Base-by-base conservation (phyloP, 2,797 vertebrate species). In the Bradypodion pumilum region DNA sequence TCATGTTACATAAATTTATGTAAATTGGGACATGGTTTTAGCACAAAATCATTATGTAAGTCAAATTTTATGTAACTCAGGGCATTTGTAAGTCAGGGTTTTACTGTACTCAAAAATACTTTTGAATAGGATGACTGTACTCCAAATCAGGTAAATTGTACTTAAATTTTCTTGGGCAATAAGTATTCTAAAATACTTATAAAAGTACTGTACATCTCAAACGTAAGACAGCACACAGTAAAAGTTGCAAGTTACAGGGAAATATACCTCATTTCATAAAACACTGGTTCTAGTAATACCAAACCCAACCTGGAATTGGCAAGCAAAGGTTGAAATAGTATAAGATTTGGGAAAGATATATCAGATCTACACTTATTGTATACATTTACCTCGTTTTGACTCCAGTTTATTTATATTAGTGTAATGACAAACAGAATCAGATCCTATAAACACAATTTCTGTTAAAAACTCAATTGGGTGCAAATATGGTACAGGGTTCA, bases 41-140 rank as follows among this genome's bases (percentile, higher is more conserved):
- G n/a, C n/a, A n/a, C n/a, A n/a, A n/a, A n/a, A n/a, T n/a, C n/a
- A n/a, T n/a, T n/a, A n/a, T n/a, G n/a, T n/a, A n/a, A n/a, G n/a
- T n/a, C n/a, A n/a, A n/a, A n/a, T n/a, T n/a, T n/a, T n/a, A n/a
- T n/a, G n/a, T n/a, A n/a, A n/a, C n/a, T n/a, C n/a, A n/a, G n/a
- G n/a, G n/a, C n/a, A n/a, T n/a, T n/a, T n/a, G n/a, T n/a, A n/a
- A n/a, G n/a, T n/a, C n/a, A n/a, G n/a, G n/a, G n/a, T 12, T 65
- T 81, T 78, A n/a, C 66, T 8, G 78, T 7, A 37, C 63, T 84
- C 35, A 83, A 69, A 80, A 72, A 77, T 3, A 74, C 23, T 84
- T 80, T 72, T 73, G 1, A 74, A 75, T 85, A 75, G 70, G 86
- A n/a, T 23, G 3, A 83, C 49, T 68, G 19, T 37, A 85, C 83